A percentile compares a stretch with the other conserved stretches of the same genome.
These are phyloP conservation scores for Hyles euphorbiae DNA, from an alignment of 1,140 invertebrate species.

Conservation along the genomic window DNA sequence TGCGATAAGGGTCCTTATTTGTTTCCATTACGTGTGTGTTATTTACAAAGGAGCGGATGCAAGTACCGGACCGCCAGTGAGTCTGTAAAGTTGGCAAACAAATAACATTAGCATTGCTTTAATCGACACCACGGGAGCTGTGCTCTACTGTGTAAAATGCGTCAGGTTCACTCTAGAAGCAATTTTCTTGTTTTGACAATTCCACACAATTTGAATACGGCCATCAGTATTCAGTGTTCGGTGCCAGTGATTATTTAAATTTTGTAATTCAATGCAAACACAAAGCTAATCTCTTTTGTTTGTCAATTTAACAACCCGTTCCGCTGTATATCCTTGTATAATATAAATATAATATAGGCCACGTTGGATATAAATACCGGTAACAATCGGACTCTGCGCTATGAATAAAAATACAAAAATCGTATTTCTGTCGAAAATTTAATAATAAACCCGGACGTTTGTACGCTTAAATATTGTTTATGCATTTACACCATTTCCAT, in stretches of 20 bases:
- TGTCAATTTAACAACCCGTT: conserved; percentile 28
- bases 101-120: conserved; percentile 54
- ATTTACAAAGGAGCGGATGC: conserved; percentile 26
- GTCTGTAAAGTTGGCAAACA: conserved; percentile 53
- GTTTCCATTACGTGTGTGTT: conserved; percentile 27
- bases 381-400: too few species aligned
- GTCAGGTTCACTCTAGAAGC: conserved; percentile 25
- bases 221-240: conserved; percentile 40
- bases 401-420: too few species aligned
- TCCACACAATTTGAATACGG: conserved; percentile 41
- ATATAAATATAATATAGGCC: too few species aligned
- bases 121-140: conserved; percentile 48
- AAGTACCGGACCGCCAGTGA: conserved; percentile 21
- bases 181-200: conserved; percentile 46
- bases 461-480: too few species aligned
- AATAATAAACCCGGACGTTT: too few species aligned
- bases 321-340: neutral
- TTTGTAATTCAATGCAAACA: conserved; percentile 37
- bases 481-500: too few species aligned
- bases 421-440: too few species aligned
- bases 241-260: conserved; percentile 45
- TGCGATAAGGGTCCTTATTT: conserved; percentile 27
- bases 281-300: conserved; percentile 36
- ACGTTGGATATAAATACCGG: too few species aligned
- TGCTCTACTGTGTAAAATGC: conserved; percentile 18